A percentile compares a stretch with the other conserved stretches of the same genome.
Conservation (phyloP, 92 coral and sea anemone species). For the Meandrina meandrites region DNA sequence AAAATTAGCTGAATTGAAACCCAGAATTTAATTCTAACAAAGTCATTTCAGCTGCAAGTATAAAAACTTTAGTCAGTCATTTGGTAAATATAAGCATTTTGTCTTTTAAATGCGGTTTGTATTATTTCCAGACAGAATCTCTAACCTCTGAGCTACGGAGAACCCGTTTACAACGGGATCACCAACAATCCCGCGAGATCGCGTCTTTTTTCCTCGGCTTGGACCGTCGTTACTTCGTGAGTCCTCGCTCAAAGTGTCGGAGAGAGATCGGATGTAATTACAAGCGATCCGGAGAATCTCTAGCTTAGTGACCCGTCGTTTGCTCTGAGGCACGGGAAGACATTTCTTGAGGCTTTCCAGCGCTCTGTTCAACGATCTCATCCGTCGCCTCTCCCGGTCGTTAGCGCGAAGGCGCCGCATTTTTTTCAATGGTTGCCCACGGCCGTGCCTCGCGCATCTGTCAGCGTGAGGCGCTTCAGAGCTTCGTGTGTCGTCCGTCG, state of each 20-base stretch:
- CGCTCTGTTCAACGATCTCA: slow-evolving; percentile 94
- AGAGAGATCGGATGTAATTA: slow-evolving; percentile 85
- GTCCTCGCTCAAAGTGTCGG: slow-evolving; percentile 93
- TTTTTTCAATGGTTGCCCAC: slow-evolving; percentile 91
- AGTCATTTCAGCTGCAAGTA: background rate
- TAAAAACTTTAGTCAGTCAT: background rate
- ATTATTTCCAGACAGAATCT: slow-evolving; percentile 74
- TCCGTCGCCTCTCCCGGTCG: slow-evolving; percentile 96
- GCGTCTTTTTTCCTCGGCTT: slow-evolving; percentile 60
- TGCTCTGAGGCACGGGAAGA: slow-evolving; percentile 96
- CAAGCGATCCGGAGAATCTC: slow-evolving; percentile 98
- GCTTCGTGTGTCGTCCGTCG: slow-evolving; percentile 66
- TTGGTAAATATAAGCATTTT: background rate
- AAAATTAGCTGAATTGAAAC: background rate
- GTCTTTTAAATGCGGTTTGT: slow-evolving; percentile 24
- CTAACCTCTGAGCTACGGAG: slow-evolving; percentile 94
- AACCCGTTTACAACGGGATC: slow-evolving; percentile 93
- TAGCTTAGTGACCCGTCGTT: slow-evolving; percentile 93
- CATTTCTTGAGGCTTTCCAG: slow-evolving; percentile 93
- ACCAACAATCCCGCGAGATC: slow-evolving; percentile 45
- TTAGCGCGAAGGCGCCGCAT: slow-evolving; percentile 99
- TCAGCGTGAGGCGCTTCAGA: slow-evolving; percentile 55
- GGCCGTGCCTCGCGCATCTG: slow-evolving; percentile 48
- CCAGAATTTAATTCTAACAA: background rate
- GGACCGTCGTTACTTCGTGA: slow-evolving; percentile 47